Base-by-base conservation (phyloP, 1,140 invertebrate species). In the Drosophila pseudoananassae region DNA sequence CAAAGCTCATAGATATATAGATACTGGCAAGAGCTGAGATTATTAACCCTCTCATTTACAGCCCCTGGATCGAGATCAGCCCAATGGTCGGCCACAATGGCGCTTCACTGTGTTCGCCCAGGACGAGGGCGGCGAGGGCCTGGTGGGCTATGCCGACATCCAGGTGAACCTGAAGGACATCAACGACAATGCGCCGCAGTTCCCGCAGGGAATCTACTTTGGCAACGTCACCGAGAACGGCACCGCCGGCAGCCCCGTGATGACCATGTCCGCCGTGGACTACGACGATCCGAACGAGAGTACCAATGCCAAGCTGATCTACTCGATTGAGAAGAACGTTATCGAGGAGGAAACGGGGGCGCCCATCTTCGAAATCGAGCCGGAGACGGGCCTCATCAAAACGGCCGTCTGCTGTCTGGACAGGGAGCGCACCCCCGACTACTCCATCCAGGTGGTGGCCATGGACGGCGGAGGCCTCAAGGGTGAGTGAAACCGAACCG, bases 121-220 rank as follows among this genome's bases (percentile, higher is more conserved):
- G 76, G 95, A 96, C 77, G 95, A 96, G 91, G 94, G 94, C 29
- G 94, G 94, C 50, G 94, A 94, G 81, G 94, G 94, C 8, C 90
- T 95, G 8, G 94, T 95, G n/a, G 95, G 95, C 54, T 96, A 96
- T 87, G 94, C 95, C 29, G 95, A 95, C 89, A 95, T 96, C 14
- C 94, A 95, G 90, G 94, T 96, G 60, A 94, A 94, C 84, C 93
- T 96, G 3, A 94, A 94, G 73, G 96, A 96, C 84, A 94, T 96
- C 76, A 96, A 96, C 90, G 96, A 96, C 92, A 96, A 97, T 91
- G 93, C 94, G 8, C 96, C 96, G n/a, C 92, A 95, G 57, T 97
- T 96, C 91, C 94, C 94, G 51, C 92, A 93, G 74, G 93, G 93
- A 47, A 92, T 94, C 57, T 94, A 94, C 78, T 93, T 93, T 63